A percentile compares a stretch with the other conserved stretches of the same genome.
Conservation (phyloP, 2,888 invertebrate species). For the Norana najaformis region DNA sequence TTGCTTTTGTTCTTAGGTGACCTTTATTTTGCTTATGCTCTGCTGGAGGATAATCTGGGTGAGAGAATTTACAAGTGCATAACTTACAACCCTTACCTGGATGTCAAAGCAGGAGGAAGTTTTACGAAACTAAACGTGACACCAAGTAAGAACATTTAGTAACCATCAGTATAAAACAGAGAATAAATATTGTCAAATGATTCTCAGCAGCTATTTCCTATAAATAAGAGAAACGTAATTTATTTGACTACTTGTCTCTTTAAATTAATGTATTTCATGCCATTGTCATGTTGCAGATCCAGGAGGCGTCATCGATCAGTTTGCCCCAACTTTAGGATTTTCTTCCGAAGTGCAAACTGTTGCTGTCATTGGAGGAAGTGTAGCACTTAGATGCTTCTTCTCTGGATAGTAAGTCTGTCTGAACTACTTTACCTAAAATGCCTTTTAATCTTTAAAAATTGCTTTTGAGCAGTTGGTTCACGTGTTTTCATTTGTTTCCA, state of each 20-base stretch:
- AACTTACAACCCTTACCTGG: neutral
- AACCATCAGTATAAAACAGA: no score
- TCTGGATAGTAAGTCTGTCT: conserved; percentile 17
- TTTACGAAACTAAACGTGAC: conserved; percentile 20
- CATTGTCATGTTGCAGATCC: neutral
- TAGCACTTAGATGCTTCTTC: conserved; percentile 30
- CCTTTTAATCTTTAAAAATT: no score
- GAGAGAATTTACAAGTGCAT: conserved; percentile 21
- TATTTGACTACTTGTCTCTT: neutral
- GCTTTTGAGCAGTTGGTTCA: no score
- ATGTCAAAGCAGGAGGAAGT: neutral
- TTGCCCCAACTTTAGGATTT: conserved; percentile 19
- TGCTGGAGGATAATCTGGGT: neutral
- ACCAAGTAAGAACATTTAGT: neutral
- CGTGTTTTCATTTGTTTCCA: no score
- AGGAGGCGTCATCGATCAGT: neutral
- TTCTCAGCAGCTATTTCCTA: neutral
- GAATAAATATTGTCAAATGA: neutral
- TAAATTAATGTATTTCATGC: no score
- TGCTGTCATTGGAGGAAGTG: neutral
- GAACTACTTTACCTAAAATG: no score
- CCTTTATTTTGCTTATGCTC: conserved; percentile 30
- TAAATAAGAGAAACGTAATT: neutral
- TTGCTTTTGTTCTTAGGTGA: neutral
- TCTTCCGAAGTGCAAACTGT: neutral